Percentiles rank a stretch among this genome's conserved stretches.
Conservation (phyloP, 2,113 vertebrate genomes). For the Naja naja region DNA sequence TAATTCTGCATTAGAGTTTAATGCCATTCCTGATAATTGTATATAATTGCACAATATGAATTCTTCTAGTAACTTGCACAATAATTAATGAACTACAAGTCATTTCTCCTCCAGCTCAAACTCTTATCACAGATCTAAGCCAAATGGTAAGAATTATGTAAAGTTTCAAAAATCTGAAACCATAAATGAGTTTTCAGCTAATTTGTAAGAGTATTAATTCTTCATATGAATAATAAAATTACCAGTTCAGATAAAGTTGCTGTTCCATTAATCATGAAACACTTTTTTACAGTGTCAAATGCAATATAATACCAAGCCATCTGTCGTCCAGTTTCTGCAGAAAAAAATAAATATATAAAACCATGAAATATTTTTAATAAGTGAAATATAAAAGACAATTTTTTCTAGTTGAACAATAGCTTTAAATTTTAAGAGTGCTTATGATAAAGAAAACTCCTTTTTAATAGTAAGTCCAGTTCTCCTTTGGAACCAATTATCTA, state of each 20-base stretch:
- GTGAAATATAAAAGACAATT: background rate
- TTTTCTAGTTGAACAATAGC: background rate
- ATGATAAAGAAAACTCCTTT: background rate
- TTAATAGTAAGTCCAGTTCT: background rate
- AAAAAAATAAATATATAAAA: slow-evolving; percentile 22
- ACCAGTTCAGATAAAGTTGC: slow-evolving; percentile 91
- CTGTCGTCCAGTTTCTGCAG: slow-evolving; percentile 84
- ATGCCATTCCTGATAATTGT: background rate
- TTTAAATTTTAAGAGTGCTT: background rate
- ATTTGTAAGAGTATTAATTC: slow-evolving; percentile 5
- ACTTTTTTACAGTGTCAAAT: slow-evolving; percentile 92
- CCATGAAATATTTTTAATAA: background rate
- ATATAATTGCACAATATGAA: background rate
- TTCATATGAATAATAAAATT: slow-evolving; percentile 56
- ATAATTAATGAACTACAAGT: background rate
- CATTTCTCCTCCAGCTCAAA: background rate
- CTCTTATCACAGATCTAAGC: background rate
- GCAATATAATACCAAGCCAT: slow-evolving; percentile 94
- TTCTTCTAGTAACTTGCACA: background rate
- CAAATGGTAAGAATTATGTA: background rate
- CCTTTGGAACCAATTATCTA: background rate
- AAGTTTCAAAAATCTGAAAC: background rate
- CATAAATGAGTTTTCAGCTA: background rate
- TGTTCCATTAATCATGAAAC: slow-evolving; percentile 79
- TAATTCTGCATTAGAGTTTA: background rate